Percentiles rank a stretch among this genome's conserved stretches.
phyloP scores from a whole-genome alignment of 2,113 vertebrate genomes.

The Periophthalmus modestus region DNA sequence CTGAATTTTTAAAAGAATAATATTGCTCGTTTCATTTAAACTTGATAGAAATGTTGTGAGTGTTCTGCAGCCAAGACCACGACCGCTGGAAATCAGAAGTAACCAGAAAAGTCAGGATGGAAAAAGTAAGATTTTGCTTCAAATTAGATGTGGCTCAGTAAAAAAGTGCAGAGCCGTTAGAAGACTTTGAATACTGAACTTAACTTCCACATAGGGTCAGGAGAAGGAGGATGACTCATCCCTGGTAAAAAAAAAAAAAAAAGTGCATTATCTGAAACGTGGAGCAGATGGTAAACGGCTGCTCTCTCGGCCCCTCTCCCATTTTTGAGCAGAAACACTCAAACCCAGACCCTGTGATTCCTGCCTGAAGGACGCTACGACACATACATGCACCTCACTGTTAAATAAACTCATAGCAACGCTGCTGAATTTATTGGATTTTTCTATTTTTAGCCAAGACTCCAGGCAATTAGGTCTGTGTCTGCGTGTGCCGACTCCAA shows the following conservation, averaged over 20 bases:
- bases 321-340: conserved; percentile 19
- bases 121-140: no score
- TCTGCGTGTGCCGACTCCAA: conserved; percentile 29
- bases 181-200: background rate
- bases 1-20: background rate
- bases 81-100: background rate
- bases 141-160: background rate
- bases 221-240: conserved; percentile 43
- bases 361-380: conserved; percentile 38
- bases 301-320: conserved; percentile 14
- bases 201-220: background rate
- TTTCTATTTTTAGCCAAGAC: conserved; percentile 58
- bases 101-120: background rate
- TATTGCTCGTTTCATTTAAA: background rate
- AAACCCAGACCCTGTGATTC: conserved; percentile 8
- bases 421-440: conserved; percentile 53
- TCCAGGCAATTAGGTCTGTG: conserved; percentile 43
- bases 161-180: background rate
- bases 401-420: conserved; percentile 58
- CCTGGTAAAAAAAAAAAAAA: conserved; percentile 40
- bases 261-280: conserved; percentile 18
- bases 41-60: background rate
- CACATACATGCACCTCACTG: conserved; percentile 50
- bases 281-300: conserved; percentile 39
- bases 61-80: background rate